phyloP scores from a whole-genome alignment of 92 coral and sea anemone genomes.

The Porites evermanni region DNA sequence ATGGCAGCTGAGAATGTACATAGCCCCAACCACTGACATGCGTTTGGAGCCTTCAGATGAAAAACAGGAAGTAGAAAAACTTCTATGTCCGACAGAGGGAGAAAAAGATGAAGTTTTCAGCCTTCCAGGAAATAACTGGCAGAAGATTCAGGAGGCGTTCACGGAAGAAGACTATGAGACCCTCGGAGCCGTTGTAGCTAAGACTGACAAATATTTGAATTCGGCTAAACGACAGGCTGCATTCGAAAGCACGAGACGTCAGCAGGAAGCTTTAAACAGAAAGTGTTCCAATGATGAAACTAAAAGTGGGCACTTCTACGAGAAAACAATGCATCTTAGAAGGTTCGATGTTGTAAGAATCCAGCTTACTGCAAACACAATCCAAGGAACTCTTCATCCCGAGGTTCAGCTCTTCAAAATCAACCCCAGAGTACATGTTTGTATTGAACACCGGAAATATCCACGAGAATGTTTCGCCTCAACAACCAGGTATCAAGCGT shows the following conservation, averaged over 20 bases:
- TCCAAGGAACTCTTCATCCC: constrained; percentile 73
- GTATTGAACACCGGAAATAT: constrained; percentile 82
- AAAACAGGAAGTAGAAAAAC: neutral
- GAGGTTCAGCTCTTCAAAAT: constrained; percentile 85
- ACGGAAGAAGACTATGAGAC: neutral
- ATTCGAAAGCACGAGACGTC: neutral
- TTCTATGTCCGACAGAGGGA: neutral
- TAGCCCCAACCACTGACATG: constrained; percentile 5
- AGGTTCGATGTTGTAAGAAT: constrained; percentile 62
- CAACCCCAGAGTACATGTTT: constrained; percentile 62
- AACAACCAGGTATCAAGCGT: constrained; percentile 56
- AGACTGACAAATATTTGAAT: neutral
- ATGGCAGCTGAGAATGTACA: constrained; percentile 72
- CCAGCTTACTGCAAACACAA: constrained; percentile 66
- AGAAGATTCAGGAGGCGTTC: neutral
- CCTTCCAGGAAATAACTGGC: constrained; percentile 15
- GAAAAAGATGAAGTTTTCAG: neutral
- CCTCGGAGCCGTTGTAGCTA: neutral
- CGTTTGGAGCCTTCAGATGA: neutral
- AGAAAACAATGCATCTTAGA: constrained; percentile 43
- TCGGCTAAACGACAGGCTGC: neutral
- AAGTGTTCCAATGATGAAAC: neutral
- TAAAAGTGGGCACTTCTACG: constrained; percentile 61
- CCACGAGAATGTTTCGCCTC: constrained; percentile 81
- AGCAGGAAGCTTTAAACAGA: neutral